Conservation (phyloP, 2,888 invertebrate genomes). For the Trichogramma evanescens region DNA sequence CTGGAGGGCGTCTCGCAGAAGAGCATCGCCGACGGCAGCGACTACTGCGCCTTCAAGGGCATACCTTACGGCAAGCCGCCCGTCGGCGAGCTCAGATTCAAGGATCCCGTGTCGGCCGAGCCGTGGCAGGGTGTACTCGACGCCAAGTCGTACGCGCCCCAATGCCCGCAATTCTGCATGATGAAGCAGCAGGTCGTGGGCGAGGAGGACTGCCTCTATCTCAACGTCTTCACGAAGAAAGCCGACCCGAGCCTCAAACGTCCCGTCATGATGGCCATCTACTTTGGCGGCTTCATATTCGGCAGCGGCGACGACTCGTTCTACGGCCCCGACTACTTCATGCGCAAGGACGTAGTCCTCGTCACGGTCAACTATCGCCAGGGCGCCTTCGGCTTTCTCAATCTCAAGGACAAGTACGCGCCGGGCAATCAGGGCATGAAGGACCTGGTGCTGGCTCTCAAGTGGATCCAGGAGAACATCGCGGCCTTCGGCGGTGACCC, state of each 20-base stretch:
- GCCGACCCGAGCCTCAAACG: constrained; percentile 17
- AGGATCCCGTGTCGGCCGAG: constrained; percentile 32
- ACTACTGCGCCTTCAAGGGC: constrained; percentile 31
- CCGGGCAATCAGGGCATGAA: constrained; percentile 40
- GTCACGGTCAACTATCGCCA: constrained; percentile 29
- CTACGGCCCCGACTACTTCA: constrained; percentile 29
- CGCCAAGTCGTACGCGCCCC: constrained; percentile 30
- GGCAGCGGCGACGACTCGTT: constrained; percentile 24
- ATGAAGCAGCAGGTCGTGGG: constrained; percentile 3
- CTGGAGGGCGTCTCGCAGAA: background rate
- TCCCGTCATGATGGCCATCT: constrained; percentile 30
- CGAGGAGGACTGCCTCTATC: constrained; percentile 24
- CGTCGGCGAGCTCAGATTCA: constrained; percentile 31
- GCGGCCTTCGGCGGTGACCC: constrained; percentile 37
- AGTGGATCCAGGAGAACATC: constrained; percentile 40
- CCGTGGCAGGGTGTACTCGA: constrained; percentile 38
- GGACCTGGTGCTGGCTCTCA: constrained; percentile 39
- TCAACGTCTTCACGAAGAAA: constrained; percentile 21
- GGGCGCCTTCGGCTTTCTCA: constrained; percentile 33
- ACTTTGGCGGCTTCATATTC: constrained; percentile 22
- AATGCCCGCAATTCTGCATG: constrained; percentile 29
- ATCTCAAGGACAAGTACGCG: constrained; percentile 35
- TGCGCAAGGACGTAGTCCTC: constrained; percentile 25
- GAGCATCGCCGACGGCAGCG: constrained; percentile 22
- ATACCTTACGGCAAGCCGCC: constrained; percentile 36